Evolutionary conservation across 1,140 invertebrate species (phyloP), one percentile per base, ranked within the genome.

Genomic region (Drosophila dunni): DNA sequence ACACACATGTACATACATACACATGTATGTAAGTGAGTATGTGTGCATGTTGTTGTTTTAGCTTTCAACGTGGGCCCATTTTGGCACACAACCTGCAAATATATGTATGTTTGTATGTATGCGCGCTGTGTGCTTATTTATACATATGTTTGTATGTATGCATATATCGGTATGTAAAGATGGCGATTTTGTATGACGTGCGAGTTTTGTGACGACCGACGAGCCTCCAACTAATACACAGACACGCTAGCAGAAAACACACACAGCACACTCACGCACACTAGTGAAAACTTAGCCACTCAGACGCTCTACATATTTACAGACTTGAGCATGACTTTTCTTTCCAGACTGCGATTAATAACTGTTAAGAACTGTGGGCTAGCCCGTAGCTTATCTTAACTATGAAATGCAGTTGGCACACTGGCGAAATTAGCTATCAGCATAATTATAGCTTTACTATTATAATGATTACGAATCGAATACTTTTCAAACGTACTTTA

Each of bases 121-220:
- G n/a, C 50, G 44, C 38, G 11, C 56, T 15, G n/a, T 29, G 13
- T 44, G 42, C 20, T 7, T 34, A 67, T 40, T 44, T 53, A 38
- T 50, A 29, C 24, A 13, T 40, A 51, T 48, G 13, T 44, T 34
- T 46, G 40, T 67, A 46, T 60, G n/a, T 54, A 46, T 42, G 11
- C n/a, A 42, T 42, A 24, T 34, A 51, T 24, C 17, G 11, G 24
- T 62, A 33, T 60, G 58, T 63, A 68, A 51, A 42, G 42, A 54
- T 70, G 69, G 53, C 62, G 38, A 64, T 33, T 29, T 57, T 20
- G 67, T 67, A 53, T 84, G 79, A 73, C 68, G 79, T 73, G 78
- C 64, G 44, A 72, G 83, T 70, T 88, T 79, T 85, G 67, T 67
- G 81, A 62, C 72, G 79, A 85, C 78, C 70, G 81, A 86, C 82